phyloP scores from a whole-genome alignment of 2,888 invertebrate genomes.

The Exephanes ischioxanthus region DNA sequence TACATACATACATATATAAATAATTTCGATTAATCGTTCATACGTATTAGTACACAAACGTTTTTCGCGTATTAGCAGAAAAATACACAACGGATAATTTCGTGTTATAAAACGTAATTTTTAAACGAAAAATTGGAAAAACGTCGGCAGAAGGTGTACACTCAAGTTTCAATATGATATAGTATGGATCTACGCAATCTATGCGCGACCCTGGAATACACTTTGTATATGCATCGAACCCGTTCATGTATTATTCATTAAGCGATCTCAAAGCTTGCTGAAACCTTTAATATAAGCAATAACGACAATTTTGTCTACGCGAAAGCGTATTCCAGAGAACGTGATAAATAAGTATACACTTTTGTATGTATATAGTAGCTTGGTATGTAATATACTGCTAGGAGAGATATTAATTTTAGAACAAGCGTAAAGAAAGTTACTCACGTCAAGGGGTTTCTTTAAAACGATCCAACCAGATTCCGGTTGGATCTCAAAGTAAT shows the following conservation, averaged over 20 bases:
- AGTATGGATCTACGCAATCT: conserved; percentile 71
- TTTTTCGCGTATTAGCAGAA: conserved; percentile 78
- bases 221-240: neutral
- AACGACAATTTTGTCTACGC: neutral
- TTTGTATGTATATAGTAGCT: conserved; percentile 64
- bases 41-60: conserved; percentile 78
- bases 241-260: neutral
- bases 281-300: conserved; percentile 3
- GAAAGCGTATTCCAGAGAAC: conserved; percentile 71
- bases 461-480: conserved; percentile 99
- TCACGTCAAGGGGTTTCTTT: conserved; percentile 98
- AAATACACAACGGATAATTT: conserved; percentile 76
- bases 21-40: conserved; percentile 48
- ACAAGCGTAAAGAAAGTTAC: conserved; percentile 85
- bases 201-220: conserved; percentile 72
- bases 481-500: conserved; percentile 98
- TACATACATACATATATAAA: conserved; percentile 38
- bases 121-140: conserved; percentile 82
- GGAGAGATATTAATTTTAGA: conserved; percentile 64
- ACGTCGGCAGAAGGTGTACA: conserved; percentile 84
- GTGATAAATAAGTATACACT: conserved; percentile 68
- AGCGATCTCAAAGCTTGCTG: neutral
- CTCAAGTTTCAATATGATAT: conserved; percentile 77
- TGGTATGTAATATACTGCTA: conserved; percentile 68
- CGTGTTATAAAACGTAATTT: conserved; percentile 79